Base-by-base conservation (phyloP, 2,888 invertebrate genomes). In the Athripsodes cinereus region DNA sequence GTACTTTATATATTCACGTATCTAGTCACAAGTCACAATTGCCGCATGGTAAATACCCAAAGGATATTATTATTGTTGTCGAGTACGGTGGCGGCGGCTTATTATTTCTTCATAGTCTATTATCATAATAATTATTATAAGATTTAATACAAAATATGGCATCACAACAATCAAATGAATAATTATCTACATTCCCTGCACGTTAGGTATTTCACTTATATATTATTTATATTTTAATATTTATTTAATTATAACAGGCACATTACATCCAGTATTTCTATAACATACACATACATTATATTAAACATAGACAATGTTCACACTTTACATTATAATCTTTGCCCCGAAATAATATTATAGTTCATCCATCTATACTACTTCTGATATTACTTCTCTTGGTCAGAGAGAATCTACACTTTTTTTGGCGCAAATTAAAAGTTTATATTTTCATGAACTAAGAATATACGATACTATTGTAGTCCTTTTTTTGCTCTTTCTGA, bases 261-360 rank as follows among this genome's bases (percentile, higher is more conserved):
- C 63, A 58, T 61, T 61, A 57, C 61, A 59, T 63, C 63, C 55
- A 63, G 55, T 63, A 55, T 56, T 52, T 57, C 55, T 60, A 55
- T 52, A 59, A 47, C 21, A 52, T 26, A 26, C 26, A 26, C 26
- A 26, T 26, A 26, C 26, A 26, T 10, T 6, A 6, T 26, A 26
- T 26, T 26, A 26, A 3, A 26, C 10, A 26, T 26, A n/a, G n/a
- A 6, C 10, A 26, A 6, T 6, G 26, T 26, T 26, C 26, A 26
- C 10, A 26, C 26, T 6, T 26, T 26, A 26, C 26, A 3, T 26
- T 26, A 26, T 10, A 26, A n/a, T n/a, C n/a, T 26, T 26, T 26
- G 26, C 10, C 10, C 26, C 10, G 5, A 6, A 26, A 10, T 10
- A 26, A 26, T 26, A 26, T 26, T 26, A n/a, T n/a, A n/a, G 26